Evolutionary conservation across 2,797 vertebrate genomes (phyloP), one percentile per base, ranked within the genome.

Genomic region (Clarias platycephalus): DNA sequence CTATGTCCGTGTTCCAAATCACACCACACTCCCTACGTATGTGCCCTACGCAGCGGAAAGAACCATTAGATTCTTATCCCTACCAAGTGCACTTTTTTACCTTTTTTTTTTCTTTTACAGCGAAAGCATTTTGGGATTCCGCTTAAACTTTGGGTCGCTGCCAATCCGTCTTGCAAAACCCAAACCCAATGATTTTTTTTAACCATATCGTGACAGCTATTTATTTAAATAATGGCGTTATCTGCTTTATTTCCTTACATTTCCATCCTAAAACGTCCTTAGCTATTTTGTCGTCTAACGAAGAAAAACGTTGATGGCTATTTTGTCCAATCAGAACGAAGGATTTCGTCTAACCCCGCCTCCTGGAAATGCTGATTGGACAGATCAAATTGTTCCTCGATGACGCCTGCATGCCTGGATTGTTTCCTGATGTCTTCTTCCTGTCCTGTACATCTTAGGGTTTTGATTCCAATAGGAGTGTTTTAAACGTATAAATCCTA

Each of bases 351-450:
- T 71, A 26, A 20, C 15, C 31, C 80, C 66, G 80, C 80, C 80
- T 37, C 22, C 10, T 81, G 3, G n/a, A n/a, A 37, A 70, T 34
- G 53, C 28, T 71, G 80, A 82, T 71, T 82, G 66, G 80, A 60
- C 60, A 37, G 24, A 18, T 58, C 3, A 55, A n/a, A 12, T 57
- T 28, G 53, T 28, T 60, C 62, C 24, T 57, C 10, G 4, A n/a
- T 74, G 55, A 82, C 55, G 67, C 26, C 24, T 18, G 1, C 66
- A 5, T 22, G 55, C 9, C 37, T 26, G 0, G 13, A 5, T 34
- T 60, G 57, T 28, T 79, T 64, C n/a, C 8, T 28, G 15, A 70
- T 10, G n/a, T 82, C 15, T 4, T 44, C 13, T 28, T 49, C 4
- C 15, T 40, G 26, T 34, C 26, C 26, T 63, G 40, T 8, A 10